These are phyloP conservation scores for Arbacia lixula DNA, from an alignment of 53 echinoderm and acorn worm genomes.

Conservation along the genomic window DNA sequence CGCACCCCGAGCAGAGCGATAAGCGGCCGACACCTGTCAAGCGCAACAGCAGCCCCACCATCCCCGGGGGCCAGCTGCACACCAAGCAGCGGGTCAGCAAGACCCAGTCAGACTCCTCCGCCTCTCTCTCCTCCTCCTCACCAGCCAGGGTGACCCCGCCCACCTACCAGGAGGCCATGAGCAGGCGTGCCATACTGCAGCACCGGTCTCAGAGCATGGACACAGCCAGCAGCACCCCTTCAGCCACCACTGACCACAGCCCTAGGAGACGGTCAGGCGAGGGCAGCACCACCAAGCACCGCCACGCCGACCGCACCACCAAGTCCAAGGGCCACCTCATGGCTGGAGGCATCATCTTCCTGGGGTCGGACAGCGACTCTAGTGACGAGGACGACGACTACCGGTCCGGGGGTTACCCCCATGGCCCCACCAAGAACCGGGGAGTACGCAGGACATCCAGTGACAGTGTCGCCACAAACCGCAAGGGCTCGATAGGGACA, in stretches of 20 bases:
- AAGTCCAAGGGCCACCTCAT: constrained; percentile 52
- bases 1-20: constrained; percentile 5
- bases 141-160: constrained; percentile 63
- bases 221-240: constrained; percentile 14
- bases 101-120: constrained; percentile 39
- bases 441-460: constrained; percentile 80
- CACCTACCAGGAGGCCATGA: constrained; percentile 87
- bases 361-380: constrained; percentile 82
- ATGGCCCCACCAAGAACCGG: constrained; percentile 57
- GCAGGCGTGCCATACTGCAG: constrained; percentile 69
- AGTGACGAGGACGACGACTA: constrained; percentile 80
- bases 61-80: constrained; percentile 11
- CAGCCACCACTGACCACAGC: constrained; percentile 17
- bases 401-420: constrained; percentile 41
- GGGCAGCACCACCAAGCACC: constrained; percentile 24
- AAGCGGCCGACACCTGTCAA: constrained; percentile 30
- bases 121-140: neutral
- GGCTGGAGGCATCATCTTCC: constrained; percentile 79
- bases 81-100: constrained; percentile 53
- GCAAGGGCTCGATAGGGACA: constrained; percentile 16
- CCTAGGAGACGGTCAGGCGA: constrained; percentile 36
- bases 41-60: constrained; percentile 31
- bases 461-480: constrained; percentile 69
- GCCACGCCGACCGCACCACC: constrained; percentile 18
- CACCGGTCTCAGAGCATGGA: constrained; percentile 63